Evolutionary conservation across 1,140 invertebrate genomes (phyloP).

Genomic region (Meloidogyne hapla): DNA sequence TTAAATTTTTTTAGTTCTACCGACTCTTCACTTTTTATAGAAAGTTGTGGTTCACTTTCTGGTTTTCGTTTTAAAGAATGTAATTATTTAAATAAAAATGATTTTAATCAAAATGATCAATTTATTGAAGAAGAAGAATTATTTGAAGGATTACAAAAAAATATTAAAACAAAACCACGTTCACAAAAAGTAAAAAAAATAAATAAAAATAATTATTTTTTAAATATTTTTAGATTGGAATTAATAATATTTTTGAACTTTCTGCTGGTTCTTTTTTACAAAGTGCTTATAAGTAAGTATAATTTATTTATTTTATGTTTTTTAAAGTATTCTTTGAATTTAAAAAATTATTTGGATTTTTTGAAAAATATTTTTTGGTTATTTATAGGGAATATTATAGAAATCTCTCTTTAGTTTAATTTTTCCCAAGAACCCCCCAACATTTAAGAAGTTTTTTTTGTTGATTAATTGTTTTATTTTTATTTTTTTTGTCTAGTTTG

Average conservation of each 20-base stretch:
- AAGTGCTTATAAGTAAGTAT: slow-evolving; percentile 50
- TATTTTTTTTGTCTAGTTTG: too few species aligned
- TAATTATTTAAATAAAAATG: slow-evolving; percentile 26
- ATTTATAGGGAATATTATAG: too few species aligned
- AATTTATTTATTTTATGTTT: not conserved
- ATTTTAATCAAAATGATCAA: not conserved
- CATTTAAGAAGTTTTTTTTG: too few species aligned
- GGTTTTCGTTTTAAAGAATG: slow-evolving; percentile 47
- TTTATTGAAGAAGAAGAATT: slow-evolving; percentile 6
- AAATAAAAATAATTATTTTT: slow-evolving; percentile 17
- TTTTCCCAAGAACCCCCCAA: too few species aligned
- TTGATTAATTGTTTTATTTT: too few species aligned
- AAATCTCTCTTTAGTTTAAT: too few species aligned
- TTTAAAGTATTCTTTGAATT: not conserved
- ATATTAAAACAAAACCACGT: slow-evolving; percentile 14
- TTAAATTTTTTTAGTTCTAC: slow-evolving; percentile 36
- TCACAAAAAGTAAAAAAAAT: slow-evolving; percentile 10
- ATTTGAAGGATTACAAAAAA: slow-evolving; percentile 7
- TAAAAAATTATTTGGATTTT: not conserved
- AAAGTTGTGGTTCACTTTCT: slow-evolving; percentile 41
- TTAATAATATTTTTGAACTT: slow-evolving; percentile 53
- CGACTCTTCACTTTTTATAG: slow-evolving; percentile 37
- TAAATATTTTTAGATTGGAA: slow-evolving; percentile 41
- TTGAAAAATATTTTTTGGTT: not conserved
- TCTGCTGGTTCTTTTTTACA: slow-evolving; percentile 54